A percentile compares a stretch with the other conserved stretches of the same genome.
Conservation (phyloP, 2,888 invertebrate species). For the Diogma glabrata region DNA sequence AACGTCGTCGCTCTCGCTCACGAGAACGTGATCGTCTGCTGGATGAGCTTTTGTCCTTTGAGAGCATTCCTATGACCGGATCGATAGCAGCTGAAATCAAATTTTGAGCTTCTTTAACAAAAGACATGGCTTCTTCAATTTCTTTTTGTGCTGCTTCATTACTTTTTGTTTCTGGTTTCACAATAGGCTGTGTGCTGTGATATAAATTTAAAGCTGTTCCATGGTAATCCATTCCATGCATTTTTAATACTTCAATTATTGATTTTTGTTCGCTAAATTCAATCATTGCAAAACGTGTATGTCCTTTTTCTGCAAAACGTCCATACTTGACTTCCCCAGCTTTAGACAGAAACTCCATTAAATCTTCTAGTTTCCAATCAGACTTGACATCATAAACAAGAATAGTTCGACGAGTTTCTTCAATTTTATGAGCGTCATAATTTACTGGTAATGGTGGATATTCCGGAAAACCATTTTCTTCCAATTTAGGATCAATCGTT, state of each 20-base stretch:
- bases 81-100: slow-evolving; percentile 89
- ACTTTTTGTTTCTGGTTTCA: slow-evolving; percentile 87
- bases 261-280: slow-evolving; percentile 90
- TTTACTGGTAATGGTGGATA: slow-evolving; percentile 87
- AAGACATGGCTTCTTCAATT: slow-evolving; percentile 94
- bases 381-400: slow-evolving; percentile 70
- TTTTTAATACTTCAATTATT: slow-evolving; percentile 71
- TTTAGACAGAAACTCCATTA: slow-evolving; percentile 77
- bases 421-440: slow-evolving; percentile 79
- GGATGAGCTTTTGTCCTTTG: slow-evolving; percentile 65
- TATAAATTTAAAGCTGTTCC: slow-evolving; percentile 59
- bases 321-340: slow-evolving; percentile 93
- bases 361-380: slow-evolving; percentile 60
- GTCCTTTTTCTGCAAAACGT: slow-evolving; percentile 77
- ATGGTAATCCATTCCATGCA: slow-evolving; percentile 69
- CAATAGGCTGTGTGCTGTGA: slow-evolving; percentile 85
- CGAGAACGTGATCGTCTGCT: slow-evolving; percentile 37
- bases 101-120: slow-evolving; percentile 92
- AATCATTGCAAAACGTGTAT: slow-evolving; percentile 69
- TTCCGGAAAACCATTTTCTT: slow-evolving; percentile 66
- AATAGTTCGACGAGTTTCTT: slow-evolving; percentile 91
- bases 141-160: slow-evolving; percentile 92
- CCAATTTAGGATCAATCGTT: slow-evolving; percentile 81
- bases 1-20: slow-evolving; percentile 34
- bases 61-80: slow-evolving; percentile 76